Base-by-base conservation (phyloP, 2,888 invertebrate genomes). In the Nesidiocoris tenuis region DNA sequence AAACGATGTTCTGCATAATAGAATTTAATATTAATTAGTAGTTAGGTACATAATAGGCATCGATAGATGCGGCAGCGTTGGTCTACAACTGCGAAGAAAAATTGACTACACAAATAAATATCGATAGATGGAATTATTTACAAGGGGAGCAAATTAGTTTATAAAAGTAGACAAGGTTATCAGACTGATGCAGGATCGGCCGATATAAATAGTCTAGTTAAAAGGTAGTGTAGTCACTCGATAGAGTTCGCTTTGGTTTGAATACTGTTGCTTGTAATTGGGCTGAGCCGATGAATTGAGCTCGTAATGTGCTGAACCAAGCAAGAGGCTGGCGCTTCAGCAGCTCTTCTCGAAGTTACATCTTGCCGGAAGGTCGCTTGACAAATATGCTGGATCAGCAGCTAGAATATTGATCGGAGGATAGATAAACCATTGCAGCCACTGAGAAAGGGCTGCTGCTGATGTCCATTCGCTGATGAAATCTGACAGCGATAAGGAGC, bases 161-260 rank as follows among this genome's bases (percentile, higher is more conserved):
- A 70, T 70, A 70, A 70, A 70, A 70, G 59, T 70, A 70, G 70
- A 61, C 59, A 59, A 59, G 61, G 23, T 23, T 70, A 70, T 57
- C 57, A 70, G 3, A 2, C 3, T 18, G 18, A 59, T 59, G 7
- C 3, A 39, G 1, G 2, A 21, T 61, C 21, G 12, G 19, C 2
- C 18, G 61, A 5, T 61, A 18, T 19, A 64, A 64, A 23, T 64
- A 16, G 2, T 3, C 19, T 64, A 21, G 21, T 22, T 18, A 2
- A n/a, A 22, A 64, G 22, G 22, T 22, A 22, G 19, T 39, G 1
- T 39, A 67, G 54, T 12, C 39, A 54, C 54, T 19, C 22, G 56
- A 63, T 63, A 63, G 75, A 75, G 66, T 63, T 75, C 75, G 64
- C 75, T 75, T 75, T 75, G 75, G 75, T 75, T 75, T 75, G 23